Evolutionary conservation across 2,797 vertebrate species (phyloP), one percentile per base, ranked within the genome.

Genomic region (Miichthys miiuy): DNA sequence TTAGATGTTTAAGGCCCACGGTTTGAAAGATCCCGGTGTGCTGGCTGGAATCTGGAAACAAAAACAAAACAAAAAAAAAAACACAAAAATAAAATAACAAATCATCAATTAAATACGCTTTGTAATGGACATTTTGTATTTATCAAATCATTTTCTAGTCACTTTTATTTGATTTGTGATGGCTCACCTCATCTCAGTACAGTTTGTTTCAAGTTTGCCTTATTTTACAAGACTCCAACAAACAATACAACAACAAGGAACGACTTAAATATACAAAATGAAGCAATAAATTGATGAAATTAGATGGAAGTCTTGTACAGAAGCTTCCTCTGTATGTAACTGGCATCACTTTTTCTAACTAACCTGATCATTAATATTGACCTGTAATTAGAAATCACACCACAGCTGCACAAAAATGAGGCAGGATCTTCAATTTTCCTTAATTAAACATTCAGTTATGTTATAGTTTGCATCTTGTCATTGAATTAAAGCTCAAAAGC

Each of bases 1-100:
- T 34, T 6, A 95, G 67, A 94, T 89, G 73, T 94, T 83, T 72
- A 95, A 85, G 50, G 93, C 92, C 94, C 93, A 95, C 0, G 92
- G 89, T 74, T 79, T 89, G 65, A 87, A 90, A 17, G 91, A 84
- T 81, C 89, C 93, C 4, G 86, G 79, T 72, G 91, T 20, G 12
- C 48, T 87, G 41, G 64, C 55, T 66, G 92, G 92, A 86, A 95
- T 78, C 94, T 95, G 82, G 3, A 83, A 79, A 72, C 17, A 77
- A 75, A 84, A 60, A 3, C 30, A 47, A 47, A 42, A 66, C 7
- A 55, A 44, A 1, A 47, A 34, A 11, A 25, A 23, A 75, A 48
- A 30, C 3, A 38, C 25, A 1, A 63, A 48, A 3, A 68, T 1
- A n/a, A 62, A 58, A 56, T 0, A 51, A 63, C 12, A 54, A 10